A percentile compares a stretch with the other conserved stretches of the same genome.
These are phyloP conservation scores for Semnornis frantzii DNA, from an alignment of 2,113 vertebrate species.

Conservation along the genomic window DNA sequence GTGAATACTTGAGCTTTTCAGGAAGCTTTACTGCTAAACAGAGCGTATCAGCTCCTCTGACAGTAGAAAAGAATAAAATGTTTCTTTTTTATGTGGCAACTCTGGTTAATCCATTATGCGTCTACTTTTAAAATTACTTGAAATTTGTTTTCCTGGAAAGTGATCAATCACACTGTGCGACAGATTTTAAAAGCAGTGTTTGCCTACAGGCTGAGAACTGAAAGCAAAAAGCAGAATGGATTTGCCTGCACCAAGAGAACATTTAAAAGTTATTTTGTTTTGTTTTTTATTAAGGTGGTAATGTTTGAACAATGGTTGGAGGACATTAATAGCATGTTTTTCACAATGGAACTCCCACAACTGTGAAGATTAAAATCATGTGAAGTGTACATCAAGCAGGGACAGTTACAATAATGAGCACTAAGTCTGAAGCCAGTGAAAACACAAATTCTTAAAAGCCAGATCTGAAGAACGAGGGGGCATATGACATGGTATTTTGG, in stretches of 20 bases:
- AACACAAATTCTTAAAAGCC: not conserved
- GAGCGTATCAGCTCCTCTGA: not conserved
- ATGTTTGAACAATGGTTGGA: not conserved
- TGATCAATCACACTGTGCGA: constrained; percentile 28
- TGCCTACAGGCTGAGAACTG: constrained; percentile 35
- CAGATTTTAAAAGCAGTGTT: constrained; percentile 22
- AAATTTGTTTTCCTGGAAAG: constrained; percentile 48
- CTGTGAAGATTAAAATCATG: constrained; percentile 4
- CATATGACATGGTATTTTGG: not conserved
- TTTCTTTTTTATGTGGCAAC: constrained; percentile 45
- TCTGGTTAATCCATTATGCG: constrained; percentile 47
- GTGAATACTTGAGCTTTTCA: not conserved
- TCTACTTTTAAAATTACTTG: constrained; percentile 2
- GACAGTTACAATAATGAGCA: not conserved
- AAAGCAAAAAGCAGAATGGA: not conserved
- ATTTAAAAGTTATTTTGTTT: constrained; percentile 14
- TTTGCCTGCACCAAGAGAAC: not conserved
- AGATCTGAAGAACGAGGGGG: not conserved
- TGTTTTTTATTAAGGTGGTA: not conserved
- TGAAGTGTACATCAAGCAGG: not conserved
- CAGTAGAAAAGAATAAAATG: constrained; percentile 7
- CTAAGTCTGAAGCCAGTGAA: not conserved
- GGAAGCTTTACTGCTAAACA: constrained; percentile 13
- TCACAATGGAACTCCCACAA: not conserved
- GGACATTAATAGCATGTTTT: constrained; percentile 13